Evolutionary conservation across 2,797 vertebrate species (phyloP), one percentile per base, ranked within the genome.

Genomic region (Adrianichthys oophorus): DNA sequence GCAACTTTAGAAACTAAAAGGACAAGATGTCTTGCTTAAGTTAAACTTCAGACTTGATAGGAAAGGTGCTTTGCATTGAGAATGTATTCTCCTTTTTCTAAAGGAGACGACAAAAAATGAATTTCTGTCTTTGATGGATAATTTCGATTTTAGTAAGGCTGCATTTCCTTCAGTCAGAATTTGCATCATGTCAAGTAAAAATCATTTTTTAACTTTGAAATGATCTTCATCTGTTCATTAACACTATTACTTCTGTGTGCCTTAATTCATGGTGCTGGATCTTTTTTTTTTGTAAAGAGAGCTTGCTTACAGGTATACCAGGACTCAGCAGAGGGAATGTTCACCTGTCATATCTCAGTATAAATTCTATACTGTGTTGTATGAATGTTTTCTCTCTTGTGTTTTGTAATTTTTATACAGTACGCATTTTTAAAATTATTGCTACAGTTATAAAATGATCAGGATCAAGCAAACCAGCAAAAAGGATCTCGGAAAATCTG

Each of bases 181-280:
- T 19, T 51, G 56, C 45, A 48, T 57, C 7, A 19, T 51, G 41
- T 23, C 40, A 42, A 47, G 24, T 66, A 32, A 14, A 44, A 13
- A 16, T 48, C 0, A 1, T 41, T 59, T 15, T 52, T 41, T 3
- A 17, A 1, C 14, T 1, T 45, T 19, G 1, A 56, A 7, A 52
- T 47, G 2, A 61, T 23, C 44, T 41, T 42, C 41, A 72, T 51
- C 7, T 49, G 40, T 62, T 21, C 23, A 42, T 61, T 24, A 23
- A 46, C 40, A 43, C 53, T 54, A 51, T 63, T 24, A 18, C 48
- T 55, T 68, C 47, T 3, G 18, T 62, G 73, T 85, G 83, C 82
- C 80, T 87, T 79, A 47, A 64, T 59, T 56, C 48, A 37, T 59
- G n/a, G 55, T 55, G 42, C 48, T 56, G 4, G 47, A 48, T 47